Base-by-base conservation (phyloP, 2,797 vertebrate genomes). In the Hozukius guyotensis region DNA sequence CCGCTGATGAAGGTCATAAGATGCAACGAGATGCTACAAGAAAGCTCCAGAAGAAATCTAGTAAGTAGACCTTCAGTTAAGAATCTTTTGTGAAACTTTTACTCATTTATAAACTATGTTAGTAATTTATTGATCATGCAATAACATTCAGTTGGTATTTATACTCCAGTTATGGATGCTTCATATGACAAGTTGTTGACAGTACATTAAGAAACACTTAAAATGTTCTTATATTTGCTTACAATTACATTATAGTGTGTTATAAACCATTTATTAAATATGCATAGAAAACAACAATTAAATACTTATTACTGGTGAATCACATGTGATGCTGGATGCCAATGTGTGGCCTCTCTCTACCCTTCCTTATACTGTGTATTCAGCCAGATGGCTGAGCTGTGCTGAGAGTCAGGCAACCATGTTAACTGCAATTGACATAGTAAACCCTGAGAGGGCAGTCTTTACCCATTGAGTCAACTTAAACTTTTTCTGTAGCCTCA, bases 381-480 rank as follows among this genome's bases (percentile, higher is more conserved):
- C 22, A 70, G 5, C 11, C 29, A 55, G 59, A 7, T 49, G 56
- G 32, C 24, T 72, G n/a, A 56, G 11, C 16, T 49, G 52, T 55
- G 67, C 12, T 34, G 3, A 61, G 14, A 78, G 66, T 80, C 42
- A 69, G 42, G 24, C 38, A 56, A 65, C 38, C 61, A 49, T 7
- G 36, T 82, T 78, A 84, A 69, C 53, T 93, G 92, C 83, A 93
- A 57, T 91, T 85, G 60, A 72, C 31, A 22, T 31, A 36, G 77
- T 83, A 36, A 82, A 89, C 92, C 94, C 82, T 90, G 86, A 93
- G 94, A 92, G 92, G 93, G 93, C 94, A 93, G 87, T 94, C 86
- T 91, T 91, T 85, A 90, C 84, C 86, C 92, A 89, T 46, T 27
- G 72, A 88, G 83, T 78, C 75, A 79, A 69, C 29, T 27, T 31